Evolutionary conservation across 2,797 vertebrate genomes (phyloP).

Genomic region (Pygocentrus nattereri): DNA sequence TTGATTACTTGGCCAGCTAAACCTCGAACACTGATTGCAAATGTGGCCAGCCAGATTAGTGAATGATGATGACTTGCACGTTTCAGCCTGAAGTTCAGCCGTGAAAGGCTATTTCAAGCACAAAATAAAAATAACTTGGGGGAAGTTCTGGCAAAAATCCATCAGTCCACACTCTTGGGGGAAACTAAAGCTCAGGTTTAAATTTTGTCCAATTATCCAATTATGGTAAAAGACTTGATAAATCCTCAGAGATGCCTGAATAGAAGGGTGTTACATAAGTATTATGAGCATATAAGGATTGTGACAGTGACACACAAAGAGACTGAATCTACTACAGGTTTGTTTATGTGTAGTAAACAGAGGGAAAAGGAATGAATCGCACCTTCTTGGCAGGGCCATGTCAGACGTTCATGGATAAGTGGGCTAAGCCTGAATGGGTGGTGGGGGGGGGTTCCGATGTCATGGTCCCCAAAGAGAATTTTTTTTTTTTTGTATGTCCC

Average conservation of each 20-base stretch:
- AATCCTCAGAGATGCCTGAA: background rate
- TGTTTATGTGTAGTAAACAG: background rate
- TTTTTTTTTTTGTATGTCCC: no score
- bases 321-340: background rate
- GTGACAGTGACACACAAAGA: background rate
- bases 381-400: no score
- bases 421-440: no score
- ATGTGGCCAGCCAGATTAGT: background rate
- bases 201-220: no score
- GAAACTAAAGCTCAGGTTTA: background rate
- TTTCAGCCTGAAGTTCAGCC: background rate
- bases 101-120: background rate
- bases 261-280: background rate
- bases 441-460: no score
- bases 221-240: background rate
- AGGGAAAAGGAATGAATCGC: background rate
- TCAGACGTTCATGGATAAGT: no score
- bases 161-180: background rate
- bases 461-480: no score
- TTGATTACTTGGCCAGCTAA: slow-evolving; percentile 3
- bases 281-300: background rate
- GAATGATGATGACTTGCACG: background rate
- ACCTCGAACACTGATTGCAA: background rate
- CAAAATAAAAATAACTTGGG: background rate
- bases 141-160: background rate